Evolutionary conservation across 2,797 vertebrate genomes (phyloP).

Genomic region (Hoplostethus atlanticus): DNA sequence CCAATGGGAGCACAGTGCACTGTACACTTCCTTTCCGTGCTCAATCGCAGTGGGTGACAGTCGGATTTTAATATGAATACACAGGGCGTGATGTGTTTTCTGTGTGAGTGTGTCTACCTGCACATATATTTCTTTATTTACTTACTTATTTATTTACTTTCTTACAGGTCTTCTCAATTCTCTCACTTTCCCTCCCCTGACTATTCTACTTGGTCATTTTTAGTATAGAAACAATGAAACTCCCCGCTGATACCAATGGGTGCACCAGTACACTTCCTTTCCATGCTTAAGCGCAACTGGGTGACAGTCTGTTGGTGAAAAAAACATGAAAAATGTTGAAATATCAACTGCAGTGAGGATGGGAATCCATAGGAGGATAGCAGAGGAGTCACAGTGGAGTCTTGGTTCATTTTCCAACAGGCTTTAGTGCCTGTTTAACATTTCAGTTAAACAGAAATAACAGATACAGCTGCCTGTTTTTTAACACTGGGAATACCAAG

Average conservation of each 20-base stretch:
- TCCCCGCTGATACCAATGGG: constrained; percentile 29
- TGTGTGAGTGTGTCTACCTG: no score
- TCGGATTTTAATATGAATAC: no score
- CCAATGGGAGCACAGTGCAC: neutral
- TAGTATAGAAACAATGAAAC: constrained; percentile 28
- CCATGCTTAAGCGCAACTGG: constrained; percentile 4
- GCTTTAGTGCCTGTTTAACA: constrained; percentile 24
- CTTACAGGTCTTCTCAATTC: no score
- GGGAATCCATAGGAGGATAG: constrained; percentile 17
- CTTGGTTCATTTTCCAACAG: constrained; percentile 21
- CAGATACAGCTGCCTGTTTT: constrained; percentile 24
- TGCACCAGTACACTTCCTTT: neutral
- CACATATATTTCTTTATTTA: no score
- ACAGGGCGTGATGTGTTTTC: no score
- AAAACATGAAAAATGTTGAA: constrained; percentile 15
- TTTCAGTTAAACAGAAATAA: constrained; percentile 29
- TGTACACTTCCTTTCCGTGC: constrained; percentile 20
- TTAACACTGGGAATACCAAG: constrained; percentile 10
- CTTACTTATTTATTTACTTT: no score
- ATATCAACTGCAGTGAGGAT: neutral
- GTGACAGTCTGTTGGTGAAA: constrained; percentile 20
- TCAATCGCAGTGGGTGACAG: constrained; percentile 1
- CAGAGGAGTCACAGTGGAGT: constrained; percentile 4
- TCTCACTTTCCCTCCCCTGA: no score
- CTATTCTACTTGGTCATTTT: no score